Base-by-base conservation (phyloP, 2,888 invertebrate species). In the Rhingia rostrata region DNA sequence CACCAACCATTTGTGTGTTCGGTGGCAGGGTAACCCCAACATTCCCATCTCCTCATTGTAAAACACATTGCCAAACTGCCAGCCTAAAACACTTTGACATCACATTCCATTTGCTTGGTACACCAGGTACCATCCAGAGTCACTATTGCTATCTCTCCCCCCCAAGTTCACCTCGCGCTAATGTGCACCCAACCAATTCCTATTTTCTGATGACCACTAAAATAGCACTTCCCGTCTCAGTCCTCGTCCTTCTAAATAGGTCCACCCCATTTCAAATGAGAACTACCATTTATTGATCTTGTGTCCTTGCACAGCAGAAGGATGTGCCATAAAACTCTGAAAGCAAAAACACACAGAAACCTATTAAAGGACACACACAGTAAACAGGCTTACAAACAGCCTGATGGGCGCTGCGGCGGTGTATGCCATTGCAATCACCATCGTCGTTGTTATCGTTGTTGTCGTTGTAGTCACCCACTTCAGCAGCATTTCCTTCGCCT, bases 311-410 rank as follows among this genome's bases (percentile, higher is more conserved):
- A 30, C 64, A 70, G 51, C 51, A 64, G 49, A 78, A 70, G 30
- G 22, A 58, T 60, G 66, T 73, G 60, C 61, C 64, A 78, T 78
- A 72, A 74, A 22, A 22, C 22, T 22, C 61, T 61, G 39, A 78
- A 78, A 69, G 51, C 73, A 79, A 73, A 82, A 73, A 66, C 53
- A 83, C 45, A 83, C 73, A 73, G 35, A 78, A 83, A 72, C 14
- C 72, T 78, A 83, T 83, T 83, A 78, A 61, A 83, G 72, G 73
- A 83, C 73, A 79, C 41, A 49, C 10, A 39, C 22, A 64, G 75
- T 56, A 74, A 81, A 74, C 58, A 81, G 69, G 56, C 56, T 43
- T 51, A 12, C 41, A 74, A 69, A 63, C 63, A 80, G 67, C 49
- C 61, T 51, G 51, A 56, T 37, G 64, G 54, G 9, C 39, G 1